Conservation (phyloP, 2,888 invertebrate species). For the Leucophenga montana region DNA sequence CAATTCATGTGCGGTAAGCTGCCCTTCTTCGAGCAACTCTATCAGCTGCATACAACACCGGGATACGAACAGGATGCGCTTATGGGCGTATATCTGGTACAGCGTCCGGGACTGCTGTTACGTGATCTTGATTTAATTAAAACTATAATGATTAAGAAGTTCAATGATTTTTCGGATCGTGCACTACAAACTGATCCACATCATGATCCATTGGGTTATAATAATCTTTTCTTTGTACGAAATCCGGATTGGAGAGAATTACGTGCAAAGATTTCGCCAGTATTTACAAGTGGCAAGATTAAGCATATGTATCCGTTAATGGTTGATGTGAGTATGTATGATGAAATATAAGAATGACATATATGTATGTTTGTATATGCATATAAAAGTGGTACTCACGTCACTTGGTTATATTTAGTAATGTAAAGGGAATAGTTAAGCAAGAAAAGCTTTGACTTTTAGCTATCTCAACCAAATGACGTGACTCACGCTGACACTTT, state of each 20-base stretch:
- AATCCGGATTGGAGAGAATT: slow-evolving; percentile 71
- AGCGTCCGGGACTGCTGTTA: slow-evolving; percentile 67
- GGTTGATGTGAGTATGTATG: slow-evolving; percentile 41
- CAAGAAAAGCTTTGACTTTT: too few relatives aligned
- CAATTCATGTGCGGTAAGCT: slow-evolving; percentile 55
- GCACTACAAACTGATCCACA: slow-evolving; percentile 46
- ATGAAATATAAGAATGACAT: neutral
- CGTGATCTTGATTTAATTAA: slow-evolving; percentile 71
- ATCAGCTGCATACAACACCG: slow-evolving; percentile 57
- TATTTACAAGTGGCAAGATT: slow-evolving; percentile 68
- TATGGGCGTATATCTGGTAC: slow-evolving; percentile 67
- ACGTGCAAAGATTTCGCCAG: slow-evolving; percentile 68
- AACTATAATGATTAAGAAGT: slow-evolving; percentile 70
- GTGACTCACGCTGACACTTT: too few relatives aligned
- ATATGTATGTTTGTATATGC: too few relatives aligned
- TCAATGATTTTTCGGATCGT: slow-evolving; percentile 68
- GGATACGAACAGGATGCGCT: slow-evolving; percentile 48
- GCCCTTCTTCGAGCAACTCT: slow-evolving; percentile 54
- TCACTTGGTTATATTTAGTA: too few relatives aligned
- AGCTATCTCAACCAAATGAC: too few relatives aligned
- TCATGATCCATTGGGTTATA: slow-evolving; percentile 64
- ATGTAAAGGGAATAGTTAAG: too few relatives aligned
- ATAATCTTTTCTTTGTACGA: slow-evolving; percentile 69
- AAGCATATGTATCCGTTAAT: slow-evolving; percentile 59
- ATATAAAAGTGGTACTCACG: too few relatives aligned